Evolutionary conservation across 2,113 vertebrate genomes (phyloP).

Genomic region (Agapornis roseicollis): DNA sequence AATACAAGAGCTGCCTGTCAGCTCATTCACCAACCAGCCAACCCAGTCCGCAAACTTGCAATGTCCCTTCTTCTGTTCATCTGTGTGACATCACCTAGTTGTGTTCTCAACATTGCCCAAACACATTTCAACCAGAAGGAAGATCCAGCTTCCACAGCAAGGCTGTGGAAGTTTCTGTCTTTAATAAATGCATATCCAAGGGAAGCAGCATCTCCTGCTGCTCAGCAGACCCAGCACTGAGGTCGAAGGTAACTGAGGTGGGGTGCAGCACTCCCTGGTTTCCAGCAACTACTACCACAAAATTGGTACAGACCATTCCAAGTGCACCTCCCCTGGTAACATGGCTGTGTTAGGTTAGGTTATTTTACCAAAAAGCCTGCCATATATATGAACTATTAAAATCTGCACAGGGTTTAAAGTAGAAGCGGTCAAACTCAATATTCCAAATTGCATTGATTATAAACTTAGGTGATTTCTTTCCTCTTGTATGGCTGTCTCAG

Average conservation of each 20-base stretch:
- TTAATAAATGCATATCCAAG: rapidly evolving
- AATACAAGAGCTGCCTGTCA: neutral
- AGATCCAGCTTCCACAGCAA: neutral
- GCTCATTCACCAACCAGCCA: neutral
- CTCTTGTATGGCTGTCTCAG: neutral
- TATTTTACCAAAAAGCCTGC: neutral
- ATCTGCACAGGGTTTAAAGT: neutral
- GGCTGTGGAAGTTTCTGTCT: neutral
- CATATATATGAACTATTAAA: neutral
- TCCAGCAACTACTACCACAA: neutral
- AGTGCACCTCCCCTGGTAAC: neutral
- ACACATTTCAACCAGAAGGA: rapidly evolving
- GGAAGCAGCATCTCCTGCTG: neutral
- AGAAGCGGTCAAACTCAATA: neutral
- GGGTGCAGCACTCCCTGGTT: neutral
- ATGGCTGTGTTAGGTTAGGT: neutral
- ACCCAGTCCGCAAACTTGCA: neutral
- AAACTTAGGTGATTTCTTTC: neutral
- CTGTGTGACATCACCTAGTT: neutral
- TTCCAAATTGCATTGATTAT: neutral
- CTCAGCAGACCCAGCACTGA: neutral
- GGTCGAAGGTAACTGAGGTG: neutral
- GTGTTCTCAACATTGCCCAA: neutral
- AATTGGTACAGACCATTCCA: neutral
- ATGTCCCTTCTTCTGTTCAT: neutral